These are phyloP conservation scores for Dolichomitus sp. DNA, from an alignment of 2,888 invertebrate species.

Conservation along the genomic window DNA sequence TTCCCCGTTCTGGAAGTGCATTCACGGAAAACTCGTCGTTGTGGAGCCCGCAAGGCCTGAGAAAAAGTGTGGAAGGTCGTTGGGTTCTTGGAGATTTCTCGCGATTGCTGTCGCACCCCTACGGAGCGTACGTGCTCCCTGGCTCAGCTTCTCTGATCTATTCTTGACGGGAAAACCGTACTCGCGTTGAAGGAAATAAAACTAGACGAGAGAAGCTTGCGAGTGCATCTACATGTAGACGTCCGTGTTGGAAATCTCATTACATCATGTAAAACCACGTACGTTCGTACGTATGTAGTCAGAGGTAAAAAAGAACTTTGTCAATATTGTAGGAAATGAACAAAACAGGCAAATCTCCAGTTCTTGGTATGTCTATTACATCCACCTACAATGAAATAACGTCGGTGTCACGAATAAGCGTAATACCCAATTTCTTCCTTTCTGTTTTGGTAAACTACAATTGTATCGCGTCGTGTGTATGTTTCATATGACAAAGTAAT, in stretches of 20 bases:
- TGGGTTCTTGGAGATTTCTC: constrained; percentile 3
- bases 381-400: neutral
- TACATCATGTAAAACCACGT: neutral
- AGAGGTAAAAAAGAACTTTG: constrained; percentile 45
- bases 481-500: neutral
- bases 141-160: constrained; percentile 11
- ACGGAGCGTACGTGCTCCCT: neutral
- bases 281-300: neutral
- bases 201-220: constrained; percentile 18
- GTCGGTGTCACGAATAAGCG: neutral
- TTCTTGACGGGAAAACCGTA: constrained; percentile 5
- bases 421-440: neutral
- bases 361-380: neutral
- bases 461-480: neutral
- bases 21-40: constrained; percentile 54
- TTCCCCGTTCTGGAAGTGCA: constrained; percentile 48
- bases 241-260: neutral
- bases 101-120: constrained; percentile 13
- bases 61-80: constrained; percentile 12
- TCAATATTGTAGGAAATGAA: constrained; percentile 35
- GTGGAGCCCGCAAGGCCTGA: constrained; percentile 22
- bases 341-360: neutral
- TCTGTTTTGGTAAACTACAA: neutral
- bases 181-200: constrained; percentile 13
- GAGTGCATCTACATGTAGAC: neutral